Evolutionary conservation across 2,797 vertebrate genomes (phyloP).

Genomic region (Ptychadena robeensis): DNA sequence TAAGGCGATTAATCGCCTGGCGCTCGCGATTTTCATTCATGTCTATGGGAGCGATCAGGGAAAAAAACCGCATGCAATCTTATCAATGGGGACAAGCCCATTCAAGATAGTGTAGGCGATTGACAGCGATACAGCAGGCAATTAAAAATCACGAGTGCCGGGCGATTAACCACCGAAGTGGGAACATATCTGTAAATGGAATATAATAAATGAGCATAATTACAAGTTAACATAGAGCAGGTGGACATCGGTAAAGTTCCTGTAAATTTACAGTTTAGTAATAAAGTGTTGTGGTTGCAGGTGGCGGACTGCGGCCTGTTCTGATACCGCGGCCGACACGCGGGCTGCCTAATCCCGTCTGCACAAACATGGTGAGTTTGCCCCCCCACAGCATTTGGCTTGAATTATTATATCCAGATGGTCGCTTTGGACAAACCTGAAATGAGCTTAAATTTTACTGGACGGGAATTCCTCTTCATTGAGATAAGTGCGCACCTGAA

Average conservation of each 20-base stretch:
- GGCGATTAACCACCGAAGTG: no score
- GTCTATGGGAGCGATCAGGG: no score
- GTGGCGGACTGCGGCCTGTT: constrained; percentile 21
- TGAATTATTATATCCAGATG: constrained; percentile 52
- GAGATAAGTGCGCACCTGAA: constrained; percentile 37
- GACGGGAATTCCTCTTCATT: constrained; percentile 2
- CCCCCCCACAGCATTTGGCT: constrained; percentile 37
- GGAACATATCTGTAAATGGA: no score
- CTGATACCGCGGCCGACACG: constrained; percentile 26
- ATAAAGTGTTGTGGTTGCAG: constrained; percentile 13
- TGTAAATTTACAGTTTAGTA: constrained; percentile 1
- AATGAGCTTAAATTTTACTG: constrained; percentile 44
- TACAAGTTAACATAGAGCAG: neutral
- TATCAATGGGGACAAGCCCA: no score
- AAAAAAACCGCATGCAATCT: no score
- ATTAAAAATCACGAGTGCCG: no score
- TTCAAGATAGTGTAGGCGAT: no score
- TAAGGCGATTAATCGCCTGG: no score
- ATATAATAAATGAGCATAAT: neutral
- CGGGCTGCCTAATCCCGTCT: constrained; percentile 31
- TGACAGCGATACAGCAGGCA: no score
- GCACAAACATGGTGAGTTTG: constrained; percentile 43
- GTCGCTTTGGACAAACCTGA: constrained; percentile 32
- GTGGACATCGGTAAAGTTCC: neutral
- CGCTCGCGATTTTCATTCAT: no score